Percentiles rank a stretch among this genome's conserved stretches.
These are phyloP conservation scores for Reinhardtius hippoglossoides DNA, from an alignment of 2,113 vertebrate species.

Conservation along the genomic window DNA sequence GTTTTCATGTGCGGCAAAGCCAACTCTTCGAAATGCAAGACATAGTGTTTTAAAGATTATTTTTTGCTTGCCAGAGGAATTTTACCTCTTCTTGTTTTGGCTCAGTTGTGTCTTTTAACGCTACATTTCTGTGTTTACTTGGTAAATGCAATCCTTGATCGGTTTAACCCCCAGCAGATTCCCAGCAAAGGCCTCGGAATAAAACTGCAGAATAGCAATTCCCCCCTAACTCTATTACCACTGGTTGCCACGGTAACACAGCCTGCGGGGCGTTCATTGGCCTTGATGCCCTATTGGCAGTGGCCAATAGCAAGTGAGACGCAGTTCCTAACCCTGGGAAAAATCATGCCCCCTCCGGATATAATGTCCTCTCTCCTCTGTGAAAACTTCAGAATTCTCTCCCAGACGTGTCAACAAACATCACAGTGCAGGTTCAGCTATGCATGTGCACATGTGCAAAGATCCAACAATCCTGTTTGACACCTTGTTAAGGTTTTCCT, in stretches of 20 bases:
- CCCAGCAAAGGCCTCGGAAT: conserved; percentile 10
- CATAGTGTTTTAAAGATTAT: conserved; percentile 11
- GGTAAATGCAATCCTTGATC: not conserved
- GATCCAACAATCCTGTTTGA: conserved; percentile 71
- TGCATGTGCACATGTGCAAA: conserved; percentile 64
- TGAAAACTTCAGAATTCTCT: conserved; percentile 80
- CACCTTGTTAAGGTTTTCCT: conserved; percentile 76
- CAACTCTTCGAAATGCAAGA: conserved; percentile 6
- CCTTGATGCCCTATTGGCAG: conserved; percentile 13
- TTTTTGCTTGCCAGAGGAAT: not conserved
- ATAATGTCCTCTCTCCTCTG: conserved; percentile 26
- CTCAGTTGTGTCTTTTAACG: conserved; percentile 7
- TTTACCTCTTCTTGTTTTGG: not conserved
- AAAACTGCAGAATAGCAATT: conserved; percentile 21
- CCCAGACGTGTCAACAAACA: conserved; percentile 82
- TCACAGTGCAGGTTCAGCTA: conserved; percentile 74
- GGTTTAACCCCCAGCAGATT: conserved; percentile 5
- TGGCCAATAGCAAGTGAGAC: conserved; percentile 30
- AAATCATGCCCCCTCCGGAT: conserved; percentile 72
- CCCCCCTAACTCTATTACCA: conserved; percentile 9
- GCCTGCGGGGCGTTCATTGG: not conserved
- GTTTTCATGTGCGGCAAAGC: conserved; percentile 16
- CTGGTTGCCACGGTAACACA: conserved; percentile 35
- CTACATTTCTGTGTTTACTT: not conserved
- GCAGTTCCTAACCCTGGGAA: conserved; percentile 72